A percentile compares a stretch with the other conserved stretches of the same genome.
phyloP scores from a whole-genome alignment of 2,888 invertebrate species.

The Sinohyriopsis cumingii region DNA sequence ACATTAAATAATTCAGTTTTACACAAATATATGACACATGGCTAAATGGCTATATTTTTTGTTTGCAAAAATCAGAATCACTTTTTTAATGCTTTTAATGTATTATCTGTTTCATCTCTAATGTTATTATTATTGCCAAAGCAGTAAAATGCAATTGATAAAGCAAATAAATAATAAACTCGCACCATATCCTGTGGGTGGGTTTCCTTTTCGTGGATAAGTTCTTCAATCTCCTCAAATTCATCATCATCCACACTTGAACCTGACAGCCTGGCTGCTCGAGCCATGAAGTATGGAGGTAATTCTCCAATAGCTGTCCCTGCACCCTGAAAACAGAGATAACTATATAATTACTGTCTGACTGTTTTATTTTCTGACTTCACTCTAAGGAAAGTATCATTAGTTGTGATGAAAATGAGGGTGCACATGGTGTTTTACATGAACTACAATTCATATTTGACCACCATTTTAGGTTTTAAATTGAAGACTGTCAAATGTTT shows the following conservation, averaged over 20 bases:
- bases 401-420: background rate
- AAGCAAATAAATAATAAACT: background rate
- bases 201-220: constrained; percentile 74
- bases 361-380: no score
- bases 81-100: background rate
- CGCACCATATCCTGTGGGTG: constrained; percentile 71
- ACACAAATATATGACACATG: no score
- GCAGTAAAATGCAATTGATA: background rate
- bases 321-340: constrained; percentile 68
- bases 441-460: no score
- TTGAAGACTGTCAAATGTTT: no score
- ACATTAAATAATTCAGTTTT: no score
- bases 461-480: no score
- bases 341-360: background rate
- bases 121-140: background rate
- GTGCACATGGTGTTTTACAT: background rate
- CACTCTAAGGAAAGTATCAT: no score
- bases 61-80: background rate
- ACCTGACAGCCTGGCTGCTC: constrained; percentile 79
- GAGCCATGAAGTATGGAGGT: constrained; percentile 99
- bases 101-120: background rate
- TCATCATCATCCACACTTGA: constrained; percentile 73
- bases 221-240: constrained; percentile 69
- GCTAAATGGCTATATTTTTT: no score
- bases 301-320: constrained; percentile 98